A percentile compares a stretch with the other conserved stretches of the same genome.
These are phyloP conservation scores for Mechanitis mazaeus DNA, from an alignment of 2,888 invertebrate genomes.

Conservation along the genomic window DNA sequence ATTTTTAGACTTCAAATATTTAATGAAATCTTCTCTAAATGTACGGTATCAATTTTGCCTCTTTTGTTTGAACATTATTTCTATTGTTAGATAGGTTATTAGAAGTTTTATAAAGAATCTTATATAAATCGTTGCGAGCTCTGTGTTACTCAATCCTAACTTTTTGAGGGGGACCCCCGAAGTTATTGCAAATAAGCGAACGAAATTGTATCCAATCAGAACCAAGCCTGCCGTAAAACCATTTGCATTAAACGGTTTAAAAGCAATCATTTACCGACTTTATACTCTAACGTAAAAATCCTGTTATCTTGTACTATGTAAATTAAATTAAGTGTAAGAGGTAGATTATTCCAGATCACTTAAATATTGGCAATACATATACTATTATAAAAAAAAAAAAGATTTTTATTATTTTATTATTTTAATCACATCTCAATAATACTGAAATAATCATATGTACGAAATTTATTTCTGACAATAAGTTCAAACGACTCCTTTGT, in stretches of 20 bases:
- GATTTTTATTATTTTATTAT: too few species aligned
- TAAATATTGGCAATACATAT: too few species aligned
- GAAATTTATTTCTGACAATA: too few species aligned
- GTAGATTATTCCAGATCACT: too few species aligned
- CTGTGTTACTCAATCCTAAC: conserved; percentile 2
- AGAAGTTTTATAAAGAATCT: conserved; percentile 1
- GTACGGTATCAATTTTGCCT: too few species aligned
- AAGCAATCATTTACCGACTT: conserved; percentile 19
- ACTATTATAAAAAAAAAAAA: too few species aligned
- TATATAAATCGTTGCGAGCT: not conserved
- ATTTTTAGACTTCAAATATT: too few species aligned
- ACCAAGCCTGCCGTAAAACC: conserved; percentile 17
- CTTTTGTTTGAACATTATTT: too few species aligned
- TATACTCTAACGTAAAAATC: conserved; percentile 5
- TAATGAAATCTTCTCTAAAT: too few species aligned
- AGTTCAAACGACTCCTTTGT: too few species aligned
- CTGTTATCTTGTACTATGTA: not conserved
- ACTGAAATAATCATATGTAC: too few species aligned
- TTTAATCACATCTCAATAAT: too few species aligned
- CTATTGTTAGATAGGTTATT: not conserved
- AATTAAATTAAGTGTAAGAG: conserved; percentile 1
- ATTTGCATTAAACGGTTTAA: conserved; percentile 24
- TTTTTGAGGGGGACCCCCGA: conserved; percentile 9
- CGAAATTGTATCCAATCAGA: conserved; percentile 25
- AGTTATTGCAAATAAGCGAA: conserved; percentile 27